Evolutionary conservation across 2,797 vertebrate genomes (phyloP).

Genomic region (Columba guinea): DNA sequence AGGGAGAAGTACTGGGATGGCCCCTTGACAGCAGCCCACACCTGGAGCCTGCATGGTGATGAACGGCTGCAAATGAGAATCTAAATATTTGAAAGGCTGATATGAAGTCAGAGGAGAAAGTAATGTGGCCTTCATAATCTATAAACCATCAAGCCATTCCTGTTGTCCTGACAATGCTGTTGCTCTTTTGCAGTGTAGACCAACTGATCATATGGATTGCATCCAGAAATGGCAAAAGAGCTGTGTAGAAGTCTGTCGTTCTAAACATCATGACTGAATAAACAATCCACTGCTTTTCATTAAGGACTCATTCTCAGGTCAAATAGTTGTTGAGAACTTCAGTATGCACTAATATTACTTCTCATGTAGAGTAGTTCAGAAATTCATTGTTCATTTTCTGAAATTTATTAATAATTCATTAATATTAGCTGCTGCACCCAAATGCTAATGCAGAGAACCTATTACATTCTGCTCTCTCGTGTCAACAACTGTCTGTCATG

Average conservation of each 20-base stretch:
- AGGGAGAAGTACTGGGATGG: background rate
- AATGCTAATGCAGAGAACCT: background rate
- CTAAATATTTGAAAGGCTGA: background rate
- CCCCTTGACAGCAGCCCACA: background rate
- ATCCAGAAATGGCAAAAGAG: background rate
- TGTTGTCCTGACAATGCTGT: background rate
- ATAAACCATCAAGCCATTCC: background rate
- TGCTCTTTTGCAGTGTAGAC: background rate
- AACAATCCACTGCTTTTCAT: background rate
- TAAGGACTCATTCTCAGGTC: background rate
- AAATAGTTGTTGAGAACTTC: background rate
- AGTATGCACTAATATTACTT: background rate
- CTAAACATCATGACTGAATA: background rate
- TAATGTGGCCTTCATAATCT: background rate
- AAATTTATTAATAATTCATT: background rate
- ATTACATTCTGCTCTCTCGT: background rate
- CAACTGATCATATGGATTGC: background rate
- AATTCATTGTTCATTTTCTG: background rate
- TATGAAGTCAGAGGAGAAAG: background rate
- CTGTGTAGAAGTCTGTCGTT: background rate
- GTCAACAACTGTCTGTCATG: rapidly evolving
- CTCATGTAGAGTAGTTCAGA: background rate
- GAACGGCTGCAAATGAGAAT: background rate
- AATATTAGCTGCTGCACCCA: background rate
- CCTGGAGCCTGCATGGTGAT: background rate